Evolutionary conservation across 2,113 vertebrate species (phyloP), one percentile per base, ranked within the genome.

Genomic region (Indri indri): DNA sequence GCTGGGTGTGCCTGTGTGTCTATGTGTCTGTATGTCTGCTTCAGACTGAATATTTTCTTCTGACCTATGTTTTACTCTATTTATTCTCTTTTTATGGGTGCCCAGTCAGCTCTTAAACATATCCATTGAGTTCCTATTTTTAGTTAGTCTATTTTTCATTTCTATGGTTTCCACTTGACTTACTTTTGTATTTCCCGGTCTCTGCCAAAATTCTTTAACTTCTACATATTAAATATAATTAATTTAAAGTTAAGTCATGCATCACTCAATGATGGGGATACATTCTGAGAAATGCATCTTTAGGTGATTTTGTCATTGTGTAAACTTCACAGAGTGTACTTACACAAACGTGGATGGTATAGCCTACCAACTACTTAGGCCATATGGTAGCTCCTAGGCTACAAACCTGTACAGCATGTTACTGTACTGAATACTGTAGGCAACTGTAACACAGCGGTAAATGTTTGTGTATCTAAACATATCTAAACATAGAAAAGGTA

Each of bases 111-210:
- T 79, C 54, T 80, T 63, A 88, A 47, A 47, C 30, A 30, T 40
- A 74, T 27, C 25, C 84, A 65, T 3, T 17, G 52, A 79, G 22
- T 45, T 90, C 27, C 50, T 90, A 74, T 25, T 68, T 88, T 95
- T 68, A 52, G 47, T 73, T 92, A 20, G 37, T 85, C 66, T 57
- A 9, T 37, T 66, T 89, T 59, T 95, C 40, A 59, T 3, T 90
- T 89, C 79, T 70, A 73, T 61, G 79, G 59, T 66, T 82, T 42
- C 66, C 16, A 20, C 25, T 59, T 52, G 34, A 25, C 34, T 92
- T 79, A 65, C 45, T 95, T 76, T 95, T 79, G n/a, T 50, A n/a
- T 90, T 90, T 87, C 50, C 30, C 17, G 66, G 82, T 77, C 54
- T 50, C 30, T 81, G 81, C 90, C 86, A 74, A 61, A 95, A 59